phyloP scores from a whole-genome alignment of 1,140 invertebrate genomes.

The Megalonaias nervosa region DNA sequence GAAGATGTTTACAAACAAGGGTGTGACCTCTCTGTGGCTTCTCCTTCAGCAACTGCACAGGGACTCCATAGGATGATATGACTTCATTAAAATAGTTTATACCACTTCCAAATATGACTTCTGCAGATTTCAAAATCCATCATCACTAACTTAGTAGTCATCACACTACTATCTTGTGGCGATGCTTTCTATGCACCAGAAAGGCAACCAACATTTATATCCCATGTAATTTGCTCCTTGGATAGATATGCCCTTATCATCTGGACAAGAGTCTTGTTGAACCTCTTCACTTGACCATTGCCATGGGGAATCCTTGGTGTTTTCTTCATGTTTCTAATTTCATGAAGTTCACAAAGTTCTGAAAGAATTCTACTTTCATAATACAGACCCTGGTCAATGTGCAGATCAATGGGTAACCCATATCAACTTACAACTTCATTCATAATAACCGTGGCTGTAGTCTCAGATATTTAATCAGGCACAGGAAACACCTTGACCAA shows the following conservation, averaged over 20 bases:
- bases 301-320: conserved; percentile 26
- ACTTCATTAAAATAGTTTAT: neutral
- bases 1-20: neutral
- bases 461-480: conserved; percentile 43
- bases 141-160: conserved; percentile 34
- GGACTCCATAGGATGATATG: neutral
- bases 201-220: conserved; percentile 22
- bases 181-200: conserved; percentile 8
- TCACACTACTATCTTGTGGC: conserved; percentile 10
- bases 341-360: conserved; percentile 22
- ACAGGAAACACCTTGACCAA: conserved; percentile 43
- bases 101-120: neutral
- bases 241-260: too few species aligned
- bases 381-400: conserved; percentile 26
- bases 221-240: conserved; percentile 28
- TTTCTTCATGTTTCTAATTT: conserved; percentile 21
- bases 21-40: too few species aligned
- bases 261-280: conserved; percentile 50
- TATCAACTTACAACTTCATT: conserved; percentile 45
- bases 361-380: conserved; percentile 29
- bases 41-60: too few species aligned
- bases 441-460: conserved; percentile 34
- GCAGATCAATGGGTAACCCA: too few species aligned
- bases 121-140: conserved; percentile 28
- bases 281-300: conserved; percentile 49